Evolutionary conservation across 2,888 invertebrate genomes (phyloP).

Genomic region (Sinotaia quadrata): DNA sequence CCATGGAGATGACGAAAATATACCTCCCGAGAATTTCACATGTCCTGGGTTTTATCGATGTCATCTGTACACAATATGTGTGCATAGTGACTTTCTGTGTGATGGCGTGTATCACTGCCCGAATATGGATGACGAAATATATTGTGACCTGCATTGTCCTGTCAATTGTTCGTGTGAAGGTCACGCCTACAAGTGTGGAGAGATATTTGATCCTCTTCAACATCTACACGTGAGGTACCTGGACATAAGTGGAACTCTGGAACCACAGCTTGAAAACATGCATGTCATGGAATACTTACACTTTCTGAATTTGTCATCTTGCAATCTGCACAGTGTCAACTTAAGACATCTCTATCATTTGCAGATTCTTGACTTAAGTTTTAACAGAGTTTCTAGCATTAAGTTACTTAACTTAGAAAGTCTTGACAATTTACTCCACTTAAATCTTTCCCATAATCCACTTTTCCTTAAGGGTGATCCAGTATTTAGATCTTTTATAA

Average conservation of each 20-base stretch:
- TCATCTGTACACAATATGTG: constrained; percentile 17
- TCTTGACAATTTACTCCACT: neutral
- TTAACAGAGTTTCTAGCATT: neutral
- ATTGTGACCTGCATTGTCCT: constrained; percentile 25
- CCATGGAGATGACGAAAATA: constrained; percentile 23
- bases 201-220: constrained; percentile 5
- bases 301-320: neutral
- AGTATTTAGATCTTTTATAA: neutral
- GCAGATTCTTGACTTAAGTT: neutral
- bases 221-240: constrained; percentile 16
- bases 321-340: neutral
- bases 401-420: neutral
- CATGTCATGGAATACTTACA: neutral
- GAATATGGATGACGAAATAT: constrained; percentile 29
- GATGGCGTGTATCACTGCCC: constrained; percentile 34
- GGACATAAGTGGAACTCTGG: neutral
- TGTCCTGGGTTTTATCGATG: constrained; percentile 31
- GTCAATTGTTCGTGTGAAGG: constrained; percentile 18
- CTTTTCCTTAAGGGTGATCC: neutral
- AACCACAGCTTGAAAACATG: neutral
- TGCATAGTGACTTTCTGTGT: constrained; percentile 23
- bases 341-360: neutral
- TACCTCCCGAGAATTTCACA: constrained; percentile 2
- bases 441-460: constrained; percentile 17
- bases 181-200: constrained; percentile 3